Evolutionary conservation across 1,140 invertebrate genomes (phyloP).

Genomic region (Cotesia glomerata): DNA sequence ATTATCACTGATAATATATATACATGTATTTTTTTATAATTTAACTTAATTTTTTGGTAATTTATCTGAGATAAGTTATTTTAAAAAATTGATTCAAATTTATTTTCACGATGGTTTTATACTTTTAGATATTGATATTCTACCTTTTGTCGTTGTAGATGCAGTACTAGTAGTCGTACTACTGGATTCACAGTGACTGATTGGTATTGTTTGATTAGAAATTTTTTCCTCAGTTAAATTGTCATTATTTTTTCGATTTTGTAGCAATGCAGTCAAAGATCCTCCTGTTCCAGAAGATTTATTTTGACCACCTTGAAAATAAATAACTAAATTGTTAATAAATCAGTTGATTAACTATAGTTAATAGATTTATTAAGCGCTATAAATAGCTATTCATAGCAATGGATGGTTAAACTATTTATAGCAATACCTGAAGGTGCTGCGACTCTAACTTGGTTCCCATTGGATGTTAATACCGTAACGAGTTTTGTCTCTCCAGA

Average conservation of each 20-base stretch:
- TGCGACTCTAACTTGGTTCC: slow-evolving; percentile 42
- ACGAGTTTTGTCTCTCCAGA: slow-evolving; percentile 43
- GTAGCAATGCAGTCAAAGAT: slow-evolving; percentile 43
- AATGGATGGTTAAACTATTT: not conserved
- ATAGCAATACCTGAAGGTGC: slow-evolving; percentile 36
- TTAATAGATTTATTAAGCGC: too few species aligned
- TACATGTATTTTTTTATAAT: not conserved
- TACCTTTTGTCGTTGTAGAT: slow-evolving; percentile 53
- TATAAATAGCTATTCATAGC: too few species aligned
- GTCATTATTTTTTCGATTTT: slow-evolving; percentile 42
- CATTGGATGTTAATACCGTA: slow-evolving; percentile 41
- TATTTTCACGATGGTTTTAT: not conserved
- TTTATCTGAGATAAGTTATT: not conserved
- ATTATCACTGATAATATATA: not conserved
- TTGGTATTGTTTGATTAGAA: not conserved
- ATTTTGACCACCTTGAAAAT: slow-evolving; percentile 33
- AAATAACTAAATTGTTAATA: not conserved
- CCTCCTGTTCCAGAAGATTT: slow-evolving; percentile 35
- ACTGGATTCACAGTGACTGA: not conserved
- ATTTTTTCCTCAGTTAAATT: slow-evolving; percentile 25
- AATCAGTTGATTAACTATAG: not conserved
- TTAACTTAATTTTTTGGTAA: not conserved
- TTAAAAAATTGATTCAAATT: not conserved
- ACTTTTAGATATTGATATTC: slow-evolving; percentile 49
- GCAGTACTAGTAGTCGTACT: slow-evolving; percentile 14